Evolutionary conservation across 2,888 invertebrate species (phyloP).

Genomic region (Chymomyza procnemis): DNA sequence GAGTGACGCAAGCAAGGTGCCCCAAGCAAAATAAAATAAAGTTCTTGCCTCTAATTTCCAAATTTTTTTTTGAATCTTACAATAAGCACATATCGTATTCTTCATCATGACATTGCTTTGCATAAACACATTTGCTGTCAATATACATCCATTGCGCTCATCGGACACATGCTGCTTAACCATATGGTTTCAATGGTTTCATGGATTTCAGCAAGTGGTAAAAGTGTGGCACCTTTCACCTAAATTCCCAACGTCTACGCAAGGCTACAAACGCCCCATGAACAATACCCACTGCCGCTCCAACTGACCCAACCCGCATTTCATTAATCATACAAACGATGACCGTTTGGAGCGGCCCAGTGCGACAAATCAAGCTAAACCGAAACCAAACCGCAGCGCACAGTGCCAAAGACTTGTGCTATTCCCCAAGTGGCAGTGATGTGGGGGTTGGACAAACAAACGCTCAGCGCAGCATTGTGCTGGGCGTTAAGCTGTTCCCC

Average conservation of each 20-base stretch:
- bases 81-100: neutral
- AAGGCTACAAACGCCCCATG: neutral
- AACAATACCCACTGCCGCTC: neutral
- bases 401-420: constrained; percentile 10
- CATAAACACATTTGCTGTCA: neutral
- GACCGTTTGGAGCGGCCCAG: constrained; percentile 1
- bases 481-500: neutral
- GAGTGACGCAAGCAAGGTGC: too few species aligned
- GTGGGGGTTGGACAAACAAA: too few species aligned
- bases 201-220: neutral
- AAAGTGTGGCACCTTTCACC: neutral
- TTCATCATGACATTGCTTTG: neutral
- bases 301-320: constrained; percentile 35
- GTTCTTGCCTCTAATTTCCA: too few species aligned
- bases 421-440: constrained; percentile 14
- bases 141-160: neutral
- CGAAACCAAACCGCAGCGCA: constrained; percentile 47
- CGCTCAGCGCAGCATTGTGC: constrained; percentile 8
- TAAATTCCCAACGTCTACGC: neutral
- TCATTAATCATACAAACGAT: constrained; percentile 55
- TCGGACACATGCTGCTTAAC: neutral
- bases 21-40: too few species aligned
- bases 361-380: constrained; percentile 50
- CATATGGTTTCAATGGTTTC: neutral
- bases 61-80: too few species aligned